Conservation (phyloP, 1,140 invertebrate species). For the Ericerus pela region DNA sequence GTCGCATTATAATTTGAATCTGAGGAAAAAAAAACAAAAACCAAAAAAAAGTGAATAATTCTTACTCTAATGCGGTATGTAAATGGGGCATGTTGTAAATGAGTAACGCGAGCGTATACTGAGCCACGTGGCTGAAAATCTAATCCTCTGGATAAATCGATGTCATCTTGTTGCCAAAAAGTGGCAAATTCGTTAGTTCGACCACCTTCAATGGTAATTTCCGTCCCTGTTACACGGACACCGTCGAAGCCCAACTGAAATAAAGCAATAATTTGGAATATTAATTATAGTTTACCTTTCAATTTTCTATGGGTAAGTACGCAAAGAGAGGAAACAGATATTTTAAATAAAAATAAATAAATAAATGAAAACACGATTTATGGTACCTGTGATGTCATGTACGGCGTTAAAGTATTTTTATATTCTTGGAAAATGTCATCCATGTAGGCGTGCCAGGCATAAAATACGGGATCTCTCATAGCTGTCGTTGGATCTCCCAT, state of each 20-base stretch:
- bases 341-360: no score
- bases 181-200: constrained; percentile 33
- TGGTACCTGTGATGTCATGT: constrained; percentile 39
- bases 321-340: no score
- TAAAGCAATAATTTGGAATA: no score
- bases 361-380: not conserved
- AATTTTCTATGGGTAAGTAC: no score
- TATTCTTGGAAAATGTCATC: constrained; percentile 63
- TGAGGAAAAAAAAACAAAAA: no score
- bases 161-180: constrained; percentile 37
- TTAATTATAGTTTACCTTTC: no score
- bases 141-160: constrained; percentile 35
- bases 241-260: constrained; percentile 49
- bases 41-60: not conserved
- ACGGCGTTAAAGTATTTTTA: constrained; percentile 50
- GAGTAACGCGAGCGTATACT: constrained; percentile 34
- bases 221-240: constrained; percentile 35
- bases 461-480: constrained; percentile 72
- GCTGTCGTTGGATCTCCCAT: constrained; percentile 57
- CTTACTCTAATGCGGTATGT: constrained; percentile 26
- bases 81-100: constrained; percentile 34
- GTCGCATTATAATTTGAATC: no score
- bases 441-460: constrained; percentile 65
- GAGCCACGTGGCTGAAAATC: constrained; percentile 34
- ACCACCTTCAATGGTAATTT: constrained; percentile 18